phyloP scores from a whole-genome alignment of 2,888 invertebrate species.

The Siphlonurus alternatus region DNA sequence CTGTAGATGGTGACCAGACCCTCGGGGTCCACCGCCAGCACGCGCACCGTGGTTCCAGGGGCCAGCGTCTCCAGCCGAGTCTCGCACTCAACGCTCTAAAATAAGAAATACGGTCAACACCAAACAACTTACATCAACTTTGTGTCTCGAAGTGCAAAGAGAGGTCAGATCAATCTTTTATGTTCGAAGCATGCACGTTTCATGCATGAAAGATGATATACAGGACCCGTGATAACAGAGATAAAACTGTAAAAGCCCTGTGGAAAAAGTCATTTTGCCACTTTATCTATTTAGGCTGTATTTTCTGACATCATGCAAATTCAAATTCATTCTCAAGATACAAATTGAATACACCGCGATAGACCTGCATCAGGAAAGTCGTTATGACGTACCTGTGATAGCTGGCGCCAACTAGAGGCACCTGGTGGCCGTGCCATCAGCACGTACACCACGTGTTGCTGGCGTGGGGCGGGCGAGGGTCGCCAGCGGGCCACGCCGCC shows the following conservation, averaged over 20 bases:
- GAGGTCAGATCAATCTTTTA: no score
- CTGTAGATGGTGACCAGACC: constrained; percentile 53
- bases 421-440: constrained; percentile 40
- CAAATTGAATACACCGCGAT: no score
- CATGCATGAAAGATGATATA: no score
- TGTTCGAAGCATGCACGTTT: no score
- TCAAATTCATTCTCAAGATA: no score
- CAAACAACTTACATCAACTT: not conserved
- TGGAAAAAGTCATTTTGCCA: no score
- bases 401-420: constrained; percentile 21
- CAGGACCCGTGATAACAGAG: no score
- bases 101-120: not conserved
- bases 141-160: no score
- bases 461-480: constrained; percentile 35
- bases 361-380: no score
- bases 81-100: constrained; percentile 42
- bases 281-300: no score
- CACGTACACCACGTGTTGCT: constrained; percentile 35
- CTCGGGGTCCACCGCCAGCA: constrained; percentile 50
- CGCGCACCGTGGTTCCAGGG: constrained; percentile 43
- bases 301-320: no score
- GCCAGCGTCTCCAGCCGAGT: constrained; percentile 45
- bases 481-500: constrained; percentile 46
- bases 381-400: constrained; percentile 21
- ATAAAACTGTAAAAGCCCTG: no score